Evolutionary conservation across 2,888 invertebrate genomes (phyloP).

Genomic region (Molanna angustata): DNA sequence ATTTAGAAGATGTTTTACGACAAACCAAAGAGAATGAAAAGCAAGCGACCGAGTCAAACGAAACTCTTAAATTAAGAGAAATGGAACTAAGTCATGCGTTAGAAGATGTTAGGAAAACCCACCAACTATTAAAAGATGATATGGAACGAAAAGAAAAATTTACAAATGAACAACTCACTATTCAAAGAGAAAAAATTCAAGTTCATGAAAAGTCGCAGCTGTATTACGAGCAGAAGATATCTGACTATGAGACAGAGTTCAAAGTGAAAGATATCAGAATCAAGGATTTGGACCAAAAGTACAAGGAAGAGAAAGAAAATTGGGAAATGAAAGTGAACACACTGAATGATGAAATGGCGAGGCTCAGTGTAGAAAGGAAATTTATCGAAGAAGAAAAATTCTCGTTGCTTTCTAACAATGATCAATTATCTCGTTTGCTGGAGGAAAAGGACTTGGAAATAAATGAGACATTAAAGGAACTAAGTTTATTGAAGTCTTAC

Average conservation of each 20-base stretch:
- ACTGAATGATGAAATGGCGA: constrained; percentile 36
- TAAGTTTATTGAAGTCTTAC: constrained; percentile 10
- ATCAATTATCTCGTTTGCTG: constrained; percentile 10
- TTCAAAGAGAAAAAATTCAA: too few species aligned
- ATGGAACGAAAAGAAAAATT: constrained; percentile 29
- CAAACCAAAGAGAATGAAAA: neutral
- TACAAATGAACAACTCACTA: constrained; percentile 34
- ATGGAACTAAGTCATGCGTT: neutral
- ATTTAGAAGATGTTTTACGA: neutral
- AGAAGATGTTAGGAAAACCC: neutral
- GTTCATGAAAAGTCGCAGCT: too few species aligned
- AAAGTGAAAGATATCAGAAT: constrained; percentile 41
- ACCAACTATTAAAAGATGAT: neutral
- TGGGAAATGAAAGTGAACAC: too few species aligned
- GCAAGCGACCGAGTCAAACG: neutral
- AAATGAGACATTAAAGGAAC: constrained; percentile 34
- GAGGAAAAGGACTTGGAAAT: constrained; percentile 35
- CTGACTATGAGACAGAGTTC: constrained; percentile 40
- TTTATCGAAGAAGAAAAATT: constrained; percentile 37
- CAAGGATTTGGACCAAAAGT: too few species aligned
- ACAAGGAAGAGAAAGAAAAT: constrained; percentile 33
- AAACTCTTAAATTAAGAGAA: neutral
- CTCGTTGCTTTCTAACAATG: constrained; percentile 17
- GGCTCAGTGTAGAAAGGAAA: constrained; percentile 38
- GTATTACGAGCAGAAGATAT: constrained; percentile 35